Evolutionary conservation across 2,797 vertebrate genomes (phyloP), one percentile per base, ranked within the genome.

Genomic region (Rachycentron canadum): DNA sequence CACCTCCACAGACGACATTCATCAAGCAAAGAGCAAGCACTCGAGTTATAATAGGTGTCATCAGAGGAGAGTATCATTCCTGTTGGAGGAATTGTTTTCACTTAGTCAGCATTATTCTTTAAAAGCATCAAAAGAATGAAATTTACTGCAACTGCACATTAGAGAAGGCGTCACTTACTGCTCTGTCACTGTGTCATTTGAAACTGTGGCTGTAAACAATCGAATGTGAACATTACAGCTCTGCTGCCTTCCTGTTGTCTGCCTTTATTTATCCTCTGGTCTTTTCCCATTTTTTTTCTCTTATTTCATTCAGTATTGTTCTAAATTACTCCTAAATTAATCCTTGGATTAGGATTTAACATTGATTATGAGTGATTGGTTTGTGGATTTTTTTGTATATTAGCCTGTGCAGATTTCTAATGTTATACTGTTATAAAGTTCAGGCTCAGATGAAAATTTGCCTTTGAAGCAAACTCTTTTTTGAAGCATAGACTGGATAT

Each of bases 1-100:
- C 55, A 19, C 43, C 45, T 49, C 30, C 43, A 64, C 45, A 34
- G 16, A 45, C 16, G 43, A 64, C 45, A 65, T 36, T 50, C n/a
- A 52, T 64, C 30, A 34, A 32, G 28, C 14, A 32, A 9, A 67
- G 49, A 36, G 13, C 30, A 26, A 38, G 34, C n/a, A 53, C 30
- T 50, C 13, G n/a, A 30, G 45, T 38, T 13, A 34, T 7, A 14
- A 5, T 14, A 17, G 21, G 30, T 34, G 16, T 21, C 34, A 63
- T n/a, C 8, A 49, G 21, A 21, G 28, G 41, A 30, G 4, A 21
- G 41, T 32, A 59, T n/a, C 34, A 12, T 36, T 34, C n/a, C 57
- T 38, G 57, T 19, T 28, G 25, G 41, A 47, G 34, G 62, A n/a
- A 13, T 19, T 7, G 2, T 25, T 53, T 49, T 53, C 32, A 67